Conservation (phyloP, 2,113 vertebrate species). For the Eublepharis macularius region DNA sequence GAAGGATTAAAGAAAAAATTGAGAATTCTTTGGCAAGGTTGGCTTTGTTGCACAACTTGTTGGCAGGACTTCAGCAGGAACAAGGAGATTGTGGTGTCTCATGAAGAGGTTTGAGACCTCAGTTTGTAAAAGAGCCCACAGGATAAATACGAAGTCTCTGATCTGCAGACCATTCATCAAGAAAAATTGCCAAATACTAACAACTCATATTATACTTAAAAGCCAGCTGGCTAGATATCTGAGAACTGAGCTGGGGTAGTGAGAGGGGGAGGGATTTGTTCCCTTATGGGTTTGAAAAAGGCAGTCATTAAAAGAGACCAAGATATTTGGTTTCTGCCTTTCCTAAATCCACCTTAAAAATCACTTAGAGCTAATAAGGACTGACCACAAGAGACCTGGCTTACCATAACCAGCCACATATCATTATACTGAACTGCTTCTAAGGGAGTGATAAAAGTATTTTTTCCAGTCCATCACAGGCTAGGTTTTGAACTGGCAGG, state of each 20-base stretch:
- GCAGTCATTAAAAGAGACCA: neutral
- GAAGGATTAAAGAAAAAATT: neutral
- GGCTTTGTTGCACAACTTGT: neutral
- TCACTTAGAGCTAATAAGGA: slow-evolving; percentile 9
- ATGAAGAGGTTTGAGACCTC: neutral
- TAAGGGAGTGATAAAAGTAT: slow-evolving; percentile 18
- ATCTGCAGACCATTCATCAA: neutral
- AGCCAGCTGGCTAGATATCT: slow-evolving; percentile 35
- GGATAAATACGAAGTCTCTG: neutral
- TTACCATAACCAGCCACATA: neutral
- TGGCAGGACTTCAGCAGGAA: neutral
- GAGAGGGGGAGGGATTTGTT: slow-evolving; percentile 41
- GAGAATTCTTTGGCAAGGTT: neutral
- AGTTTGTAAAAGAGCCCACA: neutral
- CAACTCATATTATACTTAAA: neutral
- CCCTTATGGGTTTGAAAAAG: neutral
- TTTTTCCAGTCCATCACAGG: slow-evolving; percentile 1
- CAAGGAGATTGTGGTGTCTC: neutral
- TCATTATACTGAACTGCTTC: neutral
- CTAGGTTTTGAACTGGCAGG: slow-evolving; percentile 16
- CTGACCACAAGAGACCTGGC: neutral
- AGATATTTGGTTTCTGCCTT: slow-evolving; percentile 15
- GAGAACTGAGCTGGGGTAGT: neutral
- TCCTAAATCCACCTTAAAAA: slow-evolving; percentile 30
- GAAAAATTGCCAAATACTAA: slow-evolving; percentile 17